Conservation (phyloP, 2,113 vertebrate genomes). For the Tapirus terrestris region DNA sequence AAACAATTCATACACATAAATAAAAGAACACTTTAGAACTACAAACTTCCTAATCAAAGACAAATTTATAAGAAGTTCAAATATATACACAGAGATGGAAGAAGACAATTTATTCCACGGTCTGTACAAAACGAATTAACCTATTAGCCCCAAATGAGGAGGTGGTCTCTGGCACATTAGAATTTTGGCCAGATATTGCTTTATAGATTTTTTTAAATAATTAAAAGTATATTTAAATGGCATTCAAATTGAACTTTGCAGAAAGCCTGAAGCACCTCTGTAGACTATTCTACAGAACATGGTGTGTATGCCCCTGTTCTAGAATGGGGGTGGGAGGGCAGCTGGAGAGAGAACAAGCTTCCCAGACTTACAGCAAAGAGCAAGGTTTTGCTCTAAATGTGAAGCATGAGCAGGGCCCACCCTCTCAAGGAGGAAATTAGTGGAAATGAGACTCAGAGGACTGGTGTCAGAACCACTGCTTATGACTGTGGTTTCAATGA, state of each 20-base stretch:
- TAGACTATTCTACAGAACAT: neutral
- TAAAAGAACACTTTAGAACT: neutral
- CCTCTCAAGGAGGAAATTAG: neutral
- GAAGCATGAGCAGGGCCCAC: neutral
- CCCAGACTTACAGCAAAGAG: neutral
- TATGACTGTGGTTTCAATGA: neutral
- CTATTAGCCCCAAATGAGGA: neutral
- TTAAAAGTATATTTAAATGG: neutral
- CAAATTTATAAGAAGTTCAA: neutral
- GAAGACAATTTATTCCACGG: constrained; percentile 20
- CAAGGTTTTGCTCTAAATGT: neutral
- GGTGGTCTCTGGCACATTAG: neutral
- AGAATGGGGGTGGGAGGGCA: neutral
- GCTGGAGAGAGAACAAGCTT: neutral
- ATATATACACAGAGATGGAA: neutral
- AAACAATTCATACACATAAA: neutral
- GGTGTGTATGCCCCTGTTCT: neutral
- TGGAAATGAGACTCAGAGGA: neutral
- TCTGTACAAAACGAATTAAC: constrained; percentile 22
- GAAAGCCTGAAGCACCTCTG: neutral
- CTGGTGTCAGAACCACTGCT: neutral
- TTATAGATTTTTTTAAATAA: neutral
- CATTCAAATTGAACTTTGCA: neutral
- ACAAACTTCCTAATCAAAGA: neutral
- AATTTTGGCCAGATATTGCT: neutral